A percentile compares a stretch with the other conserved stretches of the same genome.
Evolutionary conservation across 2,888 invertebrate genomes (phyloP).

Genomic region (Lottia scabra): DNA sequence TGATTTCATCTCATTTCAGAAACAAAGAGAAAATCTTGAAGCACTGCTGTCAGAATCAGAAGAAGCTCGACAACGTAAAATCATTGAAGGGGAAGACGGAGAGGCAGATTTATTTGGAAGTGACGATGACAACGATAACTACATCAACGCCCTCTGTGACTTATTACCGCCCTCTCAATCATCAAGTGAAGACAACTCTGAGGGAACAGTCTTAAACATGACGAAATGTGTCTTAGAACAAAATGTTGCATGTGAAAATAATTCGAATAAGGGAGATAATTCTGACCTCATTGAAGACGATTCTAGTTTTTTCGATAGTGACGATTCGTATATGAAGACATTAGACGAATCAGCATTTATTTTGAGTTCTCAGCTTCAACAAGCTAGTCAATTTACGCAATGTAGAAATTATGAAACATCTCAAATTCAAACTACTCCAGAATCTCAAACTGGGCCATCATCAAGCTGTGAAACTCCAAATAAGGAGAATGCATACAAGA

Average conservation of each 20-base stretch:
- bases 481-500: neutral
- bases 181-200: neutral
- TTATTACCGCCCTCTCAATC: neutral
- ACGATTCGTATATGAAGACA: neutral
- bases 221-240: neutral
- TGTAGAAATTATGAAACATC: neutral
- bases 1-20: too few species aligned
- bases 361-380: neutral
- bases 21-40: too few species aligned
- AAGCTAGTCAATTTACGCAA: neutral
- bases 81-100: too few species aligned
- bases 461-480: neutral
- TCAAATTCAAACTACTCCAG: neutral
- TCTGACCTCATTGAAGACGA: neutral
- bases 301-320: neutral
- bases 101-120: too few species aligned
- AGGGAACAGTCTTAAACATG: neutral
- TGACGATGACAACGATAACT: neutral
- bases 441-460: neutral
- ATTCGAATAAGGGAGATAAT: neutral
- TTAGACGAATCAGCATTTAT: neutral
- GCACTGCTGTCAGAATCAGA: too few species aligned
- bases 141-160: neutral
- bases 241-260: too few species aligned
- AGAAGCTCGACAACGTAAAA: too few species aligned